These are phyloP conservation scores for Anaspis maculata DNA, from an alignment of 2,888 invertebrate genomes.

Conservation along the genomic window DNA sequence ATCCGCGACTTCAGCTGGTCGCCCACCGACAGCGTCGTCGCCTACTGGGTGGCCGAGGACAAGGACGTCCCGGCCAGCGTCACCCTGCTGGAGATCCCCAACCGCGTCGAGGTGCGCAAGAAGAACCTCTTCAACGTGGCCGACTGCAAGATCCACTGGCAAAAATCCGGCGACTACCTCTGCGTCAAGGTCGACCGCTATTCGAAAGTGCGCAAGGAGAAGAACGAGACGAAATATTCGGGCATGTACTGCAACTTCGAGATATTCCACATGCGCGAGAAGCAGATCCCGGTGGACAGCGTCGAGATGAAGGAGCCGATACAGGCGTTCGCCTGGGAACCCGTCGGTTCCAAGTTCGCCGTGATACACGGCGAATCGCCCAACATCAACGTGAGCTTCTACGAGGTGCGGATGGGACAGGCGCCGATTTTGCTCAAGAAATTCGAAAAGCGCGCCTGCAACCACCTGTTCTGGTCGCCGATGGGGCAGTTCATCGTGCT, in stretches of 20 bases:
- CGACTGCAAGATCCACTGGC: constrained; percentile 98
- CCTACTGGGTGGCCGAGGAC: constrained; percentile 98
- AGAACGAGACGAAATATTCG: constrained; percentile 86
- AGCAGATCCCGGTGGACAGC: constrained; percentile 89
- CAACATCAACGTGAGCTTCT: constrained; percentile 84
- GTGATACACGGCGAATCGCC: constrained; percentile 91
- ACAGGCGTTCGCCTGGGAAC: constrained; percentile 97
- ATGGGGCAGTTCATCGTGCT: constrained; percentile 91
- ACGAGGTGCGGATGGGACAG: constrained; percentile 83
- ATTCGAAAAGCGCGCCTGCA: constrained; percentile 81
- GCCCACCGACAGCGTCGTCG: constrained; percentile 90
- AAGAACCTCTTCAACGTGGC: constrained; percentile 97
- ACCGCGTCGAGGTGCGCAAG: constrained; percentile 78
- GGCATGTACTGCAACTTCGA: constrained; percentile 98
- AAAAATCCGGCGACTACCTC: constrained; percentile 93
- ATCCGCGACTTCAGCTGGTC: constrained; percentile 97
- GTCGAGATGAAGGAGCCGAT: constrained; percentile 92
- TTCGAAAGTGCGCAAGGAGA: constrained; percentile 83
- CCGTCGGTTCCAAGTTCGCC: constrained; percentile 90
- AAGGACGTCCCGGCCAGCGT: constrained; percentile 95
- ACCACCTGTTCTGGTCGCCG: constrained; percentile 93
- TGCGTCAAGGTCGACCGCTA: constrained; percentile 89
- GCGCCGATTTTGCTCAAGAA: constrained; percentile 82
- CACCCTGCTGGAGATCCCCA: constrained; percentile 85
- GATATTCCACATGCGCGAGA: constrained; percentile 97